Evolutionary conservation across 2,888 invertebrate genomes (phyloP), one percentile per base, ranked within the genome.

Genomic region (Plagodis pulveraria): DNA sequence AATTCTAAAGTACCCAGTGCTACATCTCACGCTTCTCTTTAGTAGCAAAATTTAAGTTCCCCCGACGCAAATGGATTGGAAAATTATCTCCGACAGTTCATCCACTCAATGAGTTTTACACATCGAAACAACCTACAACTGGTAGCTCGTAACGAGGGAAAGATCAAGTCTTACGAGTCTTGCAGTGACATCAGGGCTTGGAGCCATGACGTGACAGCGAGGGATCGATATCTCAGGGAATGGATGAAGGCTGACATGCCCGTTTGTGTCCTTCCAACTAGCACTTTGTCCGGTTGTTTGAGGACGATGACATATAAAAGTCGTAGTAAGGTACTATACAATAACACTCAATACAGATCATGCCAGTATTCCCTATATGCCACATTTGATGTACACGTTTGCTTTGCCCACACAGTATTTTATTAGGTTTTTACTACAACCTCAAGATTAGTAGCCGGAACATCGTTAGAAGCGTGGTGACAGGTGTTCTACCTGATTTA

Each of bases 121-220:
- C 47, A 56, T 57, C 56, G 56, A 41, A 60, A 66, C 43, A 72
- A 70, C 47, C 62, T 81, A 55, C 70, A 70, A 58, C 80, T 93
- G 45, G 72, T 78, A 48, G 76, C 88, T 65, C 87, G 93, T 49
- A 90, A 91, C 80, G 94, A 94, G 72, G 93, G 93, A 51, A 91
- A 93, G 65, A 80, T 94, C 57, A 94, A 94, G 76, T 82, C 89
- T 0, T 89, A 89, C 64, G 89, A 90, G 41, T 94, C 94, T 54
- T 94, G 93, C 67, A 72, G 74, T 35, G 94, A 94, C 74, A 65
- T 93, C 41, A 84, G 94, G 69, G 93, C 94, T 66, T 94, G 94
- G 94, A 94, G 93, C 73, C 91, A 93, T 73, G 90, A 93, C 72
- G 56, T 62, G 22, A 62, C 67, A 44, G 67, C 48, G 7, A 81